Base-by-base conservation (phyloP, 1,140 invertebrate species). In the roundworm (Caenorhabditis elegans) region DNA sequence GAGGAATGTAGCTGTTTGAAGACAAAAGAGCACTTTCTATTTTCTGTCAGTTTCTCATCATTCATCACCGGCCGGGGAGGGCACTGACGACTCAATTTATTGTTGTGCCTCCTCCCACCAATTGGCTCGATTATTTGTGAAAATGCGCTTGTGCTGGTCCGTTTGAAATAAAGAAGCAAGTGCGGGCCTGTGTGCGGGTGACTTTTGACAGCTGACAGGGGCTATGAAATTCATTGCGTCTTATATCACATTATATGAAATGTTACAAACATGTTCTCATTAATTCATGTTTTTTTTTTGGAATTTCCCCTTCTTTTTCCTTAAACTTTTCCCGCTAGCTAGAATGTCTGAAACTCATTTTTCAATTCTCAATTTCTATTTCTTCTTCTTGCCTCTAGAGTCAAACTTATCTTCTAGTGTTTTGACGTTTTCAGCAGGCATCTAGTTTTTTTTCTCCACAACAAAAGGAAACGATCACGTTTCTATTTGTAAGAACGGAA, bases 181-280 rank as follows among this genome's bases (percentile, higher is more conserved):
- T 13, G n/a, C 19, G 60, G 60, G 24, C 19, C 6, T 8, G 55
- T 4, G 3, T 3, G 3, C 5, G 34, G 60, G 31, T 36, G 60
- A 70, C 60, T 70, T 70, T 70, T 70, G 60, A 70, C 60, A 70
- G 60, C 60, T 70, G 60, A 70, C 60, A 70, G 36, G 31, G 19
- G 31, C 60, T 24, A 70, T 70, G 60, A 70, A 70, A 70, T 70
- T 39, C 34, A 70, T 70, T 31, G 60, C 22, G 26, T 70, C 60
- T 43, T 43, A 39, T 70, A 70, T 70, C 60, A 70, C 28, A 60
- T 34, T 60, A 60, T 70, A 70, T 43, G 34, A 70, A 70, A 70
- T 70, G 31, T 70, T 24, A 70, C 5, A 31, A 70, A 70, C 60
- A 39, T 39, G 60, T 70, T 70, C 31, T 31, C 55, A 3, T 17